Base-by-base conservation (phyloP, 1,140 invertebrate genomes). In the Sipha flava region DNA sequence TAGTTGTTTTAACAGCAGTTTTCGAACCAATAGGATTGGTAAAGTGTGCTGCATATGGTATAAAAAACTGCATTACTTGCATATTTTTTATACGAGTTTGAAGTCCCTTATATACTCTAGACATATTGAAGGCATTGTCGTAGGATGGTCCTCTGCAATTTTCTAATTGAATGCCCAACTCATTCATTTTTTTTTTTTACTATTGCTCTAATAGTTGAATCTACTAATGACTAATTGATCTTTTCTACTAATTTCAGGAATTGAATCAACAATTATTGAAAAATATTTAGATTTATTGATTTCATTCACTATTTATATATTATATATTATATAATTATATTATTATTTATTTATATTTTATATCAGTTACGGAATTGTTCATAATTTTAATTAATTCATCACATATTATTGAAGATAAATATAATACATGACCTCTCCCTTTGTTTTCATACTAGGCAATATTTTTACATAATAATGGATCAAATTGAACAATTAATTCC, bases 361-460 rank as follows among this genome's bases (percentile, higher is more conserved):
- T 3, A 23, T 12, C 26, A 52, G 52, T 77, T 64, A 68, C 37
- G 45, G 18, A 66, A 18, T 57, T 47, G 18, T n/a, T 62, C 81
- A 85, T 82, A 59, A 85, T 68, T 85, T 64, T 81, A 85, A 86
- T 83, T 26, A 86, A 81, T 73, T 86, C 83, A 66, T 84, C 82
- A 79, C 82, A 86, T 70, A 84, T 84, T 18, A 79, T 84, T 40
- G 80, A 80, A 18, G 84, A 86, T 4, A 86, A 81, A 81, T 85
- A 85, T 73, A 59, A 80, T 14, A 82, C 82, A 80, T 80, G 81
- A 9, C 68, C 66, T 73, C 49, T 80, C 83, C 84, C 85, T 70
- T 68, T 75, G 83, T 85, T 85, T 52, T 83, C 83, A 82, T 82
- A 84, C 81, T 84, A 80, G 7, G 83, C 82, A 59, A 85, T 80